These are phyloP conservation scores for Callorhinus ursinus DNA, from an alignment of 2,113 vertebrate species.

Conservation along the genomic window DNA sequence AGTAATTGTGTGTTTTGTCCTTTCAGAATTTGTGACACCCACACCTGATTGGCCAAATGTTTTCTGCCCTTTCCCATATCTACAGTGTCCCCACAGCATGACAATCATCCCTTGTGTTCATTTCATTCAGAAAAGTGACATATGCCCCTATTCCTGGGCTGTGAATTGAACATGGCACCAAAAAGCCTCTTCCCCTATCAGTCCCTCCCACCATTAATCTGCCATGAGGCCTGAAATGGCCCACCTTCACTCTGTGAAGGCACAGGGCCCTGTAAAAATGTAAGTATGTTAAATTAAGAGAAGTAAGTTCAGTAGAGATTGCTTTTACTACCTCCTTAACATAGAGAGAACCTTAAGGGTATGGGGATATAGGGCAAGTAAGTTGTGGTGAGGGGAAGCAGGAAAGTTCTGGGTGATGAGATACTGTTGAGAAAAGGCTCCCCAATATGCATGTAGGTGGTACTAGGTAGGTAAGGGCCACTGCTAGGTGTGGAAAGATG, in stretches of 20 bases:
- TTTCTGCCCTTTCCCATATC: slow-evolving; percentile 58
- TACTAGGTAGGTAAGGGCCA: neutral
- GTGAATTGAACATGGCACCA: slow-evolving; percentile 25
- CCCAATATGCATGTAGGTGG: neutral
- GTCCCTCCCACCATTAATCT: slow-evolving; percentile 37
- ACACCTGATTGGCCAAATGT: slow-evolving; percentile 65
- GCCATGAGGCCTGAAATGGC: neutral
- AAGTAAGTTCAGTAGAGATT: neutral
- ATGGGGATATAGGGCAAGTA: neutral
- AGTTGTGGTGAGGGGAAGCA: neutral
- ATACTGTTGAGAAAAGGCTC: neutral
- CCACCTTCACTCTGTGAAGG: neutral
- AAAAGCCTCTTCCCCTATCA: slow-evolving; percentile 28
- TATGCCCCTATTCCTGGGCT: slow-evolving; percentile 5
- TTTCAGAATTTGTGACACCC: slow-evolving; percentile 68
- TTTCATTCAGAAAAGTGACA: slow-evolving; percentile 60
- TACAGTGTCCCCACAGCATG: slow-evolving; percentile 54
- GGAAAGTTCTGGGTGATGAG: neutral
- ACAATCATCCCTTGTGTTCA: slow-evolving; percentile 67
- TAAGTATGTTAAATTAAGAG: neutral
- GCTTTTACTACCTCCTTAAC: slow-evolving; percentile 19
- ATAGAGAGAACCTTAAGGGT: neutral
- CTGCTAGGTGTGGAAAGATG: neutral
- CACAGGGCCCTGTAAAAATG: neutral
- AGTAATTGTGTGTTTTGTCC: slow-evolving; percentile 71